Base-by-base conservation (phyloP, 2,113 vertebrate genomes). In the Nestor notabilis region DNA sequence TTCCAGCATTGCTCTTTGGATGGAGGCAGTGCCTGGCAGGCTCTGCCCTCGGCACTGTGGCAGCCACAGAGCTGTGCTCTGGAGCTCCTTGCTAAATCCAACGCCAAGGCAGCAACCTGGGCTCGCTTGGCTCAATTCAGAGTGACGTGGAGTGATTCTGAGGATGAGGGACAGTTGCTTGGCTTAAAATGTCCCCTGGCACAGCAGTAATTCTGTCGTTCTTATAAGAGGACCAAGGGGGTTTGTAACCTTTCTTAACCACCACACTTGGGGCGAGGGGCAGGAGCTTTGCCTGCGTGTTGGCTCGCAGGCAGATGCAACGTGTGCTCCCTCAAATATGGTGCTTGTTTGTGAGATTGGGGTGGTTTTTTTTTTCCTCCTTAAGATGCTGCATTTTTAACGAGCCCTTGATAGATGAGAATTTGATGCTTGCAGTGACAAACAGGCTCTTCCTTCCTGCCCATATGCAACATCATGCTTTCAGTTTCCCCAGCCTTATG, bases 401-500 rank as follows among this genome's bases (percentile, higher is more conserved):
- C 95, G 47, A 97, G 96, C 96, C 83, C 95, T 90, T 97, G 97
- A 98, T 95, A 97, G 97, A 98, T 98, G 98, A 98, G 95, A 94
- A 97, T 97, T 79, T 90, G 97, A 94, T 94, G 96, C 94, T 96
- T 44, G 97, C 98, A 96, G 97, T 98, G 98, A 99, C 98, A 98
- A 98, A 99, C 98, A 96, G 97, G 95, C 98, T 98, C 97, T 99
- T 99, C 98, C 98, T 99, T 98, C 98, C 98, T 98, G 98, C 97
- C 83, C 93, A 95, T 96, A 97, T 98, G 97, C 98, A 97, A 92
- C 97, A 97, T 97, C 97, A 98, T 98, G 98, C 98, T 98, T 97
- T 98, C 97, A 98, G 98, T 97, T 98, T 97, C 97, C 98, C 97
- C 97, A 94, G 98, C 94, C 76, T 99, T 98, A 99, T 84, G 95